Evolutionary conservation across 2,797 vertebrate species (phyloP).

Genomic region (Gymnothorax javanicus): DNA sequence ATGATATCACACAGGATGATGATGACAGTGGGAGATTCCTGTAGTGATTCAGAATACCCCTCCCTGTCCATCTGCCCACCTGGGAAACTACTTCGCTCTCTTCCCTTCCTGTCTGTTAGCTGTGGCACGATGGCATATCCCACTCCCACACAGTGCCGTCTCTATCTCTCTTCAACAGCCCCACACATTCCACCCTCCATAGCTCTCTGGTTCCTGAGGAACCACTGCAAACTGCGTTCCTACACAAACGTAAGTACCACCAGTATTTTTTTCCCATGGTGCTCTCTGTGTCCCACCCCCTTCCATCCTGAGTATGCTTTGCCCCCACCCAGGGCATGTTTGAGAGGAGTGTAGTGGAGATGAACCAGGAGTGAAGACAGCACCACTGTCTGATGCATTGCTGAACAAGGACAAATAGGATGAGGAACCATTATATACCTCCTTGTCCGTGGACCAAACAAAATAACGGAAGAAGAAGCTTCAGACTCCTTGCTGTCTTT

Average conservation of each 20-base stretch:
- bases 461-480: neutral
- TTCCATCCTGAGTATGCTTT: neutral
- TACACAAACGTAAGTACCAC: neutral
- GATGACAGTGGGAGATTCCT: conserved; percentile 33
- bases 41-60: neutral
- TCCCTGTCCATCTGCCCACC: neutral
- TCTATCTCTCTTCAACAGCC: neutral
- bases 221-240: neutral
- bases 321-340: neutral
- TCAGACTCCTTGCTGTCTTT: neutral
- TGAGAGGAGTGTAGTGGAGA: conserved; percentile 6
- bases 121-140: neutral
- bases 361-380: conserved; percentile 15
- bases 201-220: neutral
- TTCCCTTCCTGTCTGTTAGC: neutral
- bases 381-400: neutral
- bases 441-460: conserved; percentile 7
- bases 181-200: neutral
- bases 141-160: conserved; percentile 14
- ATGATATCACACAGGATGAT: neutral
- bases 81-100: neutral
- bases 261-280: neutral
- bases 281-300: neutral
- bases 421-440: conserved; percentile 6
- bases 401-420: neutral